Evolutionary conservation across 2,113 vertebrate genomes (phyloP).

Genomic region (Melanerpes aurifrons): DNA sequence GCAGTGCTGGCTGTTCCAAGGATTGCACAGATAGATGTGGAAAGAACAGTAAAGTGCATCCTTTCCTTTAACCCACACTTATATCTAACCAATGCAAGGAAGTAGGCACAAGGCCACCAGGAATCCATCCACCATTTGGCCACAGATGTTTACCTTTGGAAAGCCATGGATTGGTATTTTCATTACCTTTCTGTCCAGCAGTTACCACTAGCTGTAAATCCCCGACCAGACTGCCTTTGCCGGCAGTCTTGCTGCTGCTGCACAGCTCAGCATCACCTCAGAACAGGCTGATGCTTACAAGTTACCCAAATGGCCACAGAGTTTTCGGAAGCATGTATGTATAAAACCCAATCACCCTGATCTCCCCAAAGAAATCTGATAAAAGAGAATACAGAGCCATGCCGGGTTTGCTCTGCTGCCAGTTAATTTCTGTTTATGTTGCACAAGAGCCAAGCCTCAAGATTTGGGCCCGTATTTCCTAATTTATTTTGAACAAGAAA

Average conservation of each 20-base stretch:
- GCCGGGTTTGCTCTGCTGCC: slow-evolving; percentile 50
- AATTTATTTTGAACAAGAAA: slow-evolving; percentile 67
- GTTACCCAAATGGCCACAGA: background rate
- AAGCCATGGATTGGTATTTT: background rate
- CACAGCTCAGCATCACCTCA: background rate
- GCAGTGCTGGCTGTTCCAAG: accelerated
- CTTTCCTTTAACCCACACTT: background rate
- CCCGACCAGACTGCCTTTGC: background rate
- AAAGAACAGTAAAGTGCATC: background rate
- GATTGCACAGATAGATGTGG: background rate
- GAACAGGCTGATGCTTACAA: background rate
- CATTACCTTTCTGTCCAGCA: background rate
- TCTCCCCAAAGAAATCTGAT: slow-evolving; percentile 63
- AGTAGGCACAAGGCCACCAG: background rate
- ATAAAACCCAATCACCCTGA: slow-evolving; percentile 72
- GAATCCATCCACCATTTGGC: background rate
- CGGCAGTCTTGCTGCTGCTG: background rate
- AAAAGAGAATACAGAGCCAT: slow-evolving; percentile 23
- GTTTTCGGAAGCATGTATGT: slow-evolving; percentile 52
- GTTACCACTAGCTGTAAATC: background rate
- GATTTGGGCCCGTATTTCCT: slow-evolving; percentile 18
- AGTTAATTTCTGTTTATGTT: slow-evolving; percentile 52
- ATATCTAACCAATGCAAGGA: background rate
- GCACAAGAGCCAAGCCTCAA: slow-evolving; percentile 48
- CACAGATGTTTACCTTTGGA: background rate